Evolutionary conservation across 1,140 invertebrate species (phyloP).

Genomic region (Mylabris phalerata): DNA sequence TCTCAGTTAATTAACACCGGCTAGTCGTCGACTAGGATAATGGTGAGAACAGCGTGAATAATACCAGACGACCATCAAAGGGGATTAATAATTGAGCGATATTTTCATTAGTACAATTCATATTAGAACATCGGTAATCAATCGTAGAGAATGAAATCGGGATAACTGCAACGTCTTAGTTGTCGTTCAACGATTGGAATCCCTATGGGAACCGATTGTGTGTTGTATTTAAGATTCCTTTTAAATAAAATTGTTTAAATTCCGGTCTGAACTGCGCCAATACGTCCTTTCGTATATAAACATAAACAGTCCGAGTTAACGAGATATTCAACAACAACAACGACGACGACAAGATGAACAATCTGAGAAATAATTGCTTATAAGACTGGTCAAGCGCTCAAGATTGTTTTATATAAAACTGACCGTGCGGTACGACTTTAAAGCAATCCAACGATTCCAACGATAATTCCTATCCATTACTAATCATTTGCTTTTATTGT

Average conservation of each 20-base stretch:
- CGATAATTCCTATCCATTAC: conserved; percentile 1
- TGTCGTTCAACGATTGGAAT: not conserved
- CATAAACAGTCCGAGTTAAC: too few relatives aligned
- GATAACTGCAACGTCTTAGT: conserved; percentile 2
- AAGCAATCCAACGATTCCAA: conserved; percentile 7
- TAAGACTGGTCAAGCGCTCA: too few relatives aligned
- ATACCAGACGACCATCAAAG: not conserved
- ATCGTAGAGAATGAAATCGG: conserved; percentile 6
- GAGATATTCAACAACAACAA: too few relatives aligned
- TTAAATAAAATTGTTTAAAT: too few relatives aligned
- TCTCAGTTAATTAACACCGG: conserved; percentile 18
- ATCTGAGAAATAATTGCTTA: too few relatives aligned
- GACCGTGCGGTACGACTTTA: not conserved
- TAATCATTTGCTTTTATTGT: conserved; percentile 1
- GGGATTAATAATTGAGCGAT: conserved; percentile 3
- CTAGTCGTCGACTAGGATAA: not conserved
- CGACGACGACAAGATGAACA: too few relatives aligned
- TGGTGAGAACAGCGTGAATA: conserved; percentile 13
- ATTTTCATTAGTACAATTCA: not conserved
- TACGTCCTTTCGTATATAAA: too few relatives aligned
- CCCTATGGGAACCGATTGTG: too few relatives aligned
- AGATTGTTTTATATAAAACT: too few relatives aligned
- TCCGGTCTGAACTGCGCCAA: too few relatives aligned
- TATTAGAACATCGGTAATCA: not conserved
- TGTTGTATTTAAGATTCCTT: too few relatives aligned